A percentile compares a stretch with the other conserved stretches of the same genome.
Evolutionary conservation across 2,113 vertebrate species (phyloP).

Genomic region (Prunella himalayana): DNA sequence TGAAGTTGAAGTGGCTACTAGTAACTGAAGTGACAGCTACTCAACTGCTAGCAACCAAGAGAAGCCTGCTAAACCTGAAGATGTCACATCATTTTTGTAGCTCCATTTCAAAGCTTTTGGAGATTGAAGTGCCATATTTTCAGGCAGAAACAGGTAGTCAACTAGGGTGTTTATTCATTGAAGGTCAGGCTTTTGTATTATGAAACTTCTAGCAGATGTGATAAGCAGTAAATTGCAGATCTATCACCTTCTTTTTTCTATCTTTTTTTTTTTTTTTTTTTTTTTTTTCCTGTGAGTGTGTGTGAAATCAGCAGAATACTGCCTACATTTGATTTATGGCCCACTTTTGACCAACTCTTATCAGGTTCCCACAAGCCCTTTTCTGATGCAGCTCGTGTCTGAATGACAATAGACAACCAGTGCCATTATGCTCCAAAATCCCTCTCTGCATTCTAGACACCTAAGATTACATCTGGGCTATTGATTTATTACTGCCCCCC

Average conservation of each 20-base stretch:
- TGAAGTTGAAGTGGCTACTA: constrained; percentile 40
- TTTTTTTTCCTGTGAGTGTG: constrained; percentile 30
- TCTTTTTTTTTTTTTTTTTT: neutral
- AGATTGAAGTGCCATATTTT: constrained; percentile 43
- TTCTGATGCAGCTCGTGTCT: constrained; percentile 87
- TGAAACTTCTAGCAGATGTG: constrained; percentile 86
- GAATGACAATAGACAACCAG: constrained; percentile 95
- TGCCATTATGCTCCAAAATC: constrained; percentile 89
- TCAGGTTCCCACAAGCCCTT: constrained; percentile 91
- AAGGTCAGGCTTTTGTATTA: constrained; percentile 88
- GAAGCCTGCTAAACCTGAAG: constrained; percentile 38
- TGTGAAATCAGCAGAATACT: constrained; percentile 85
- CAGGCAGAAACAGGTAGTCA: constrained; percentile 69
- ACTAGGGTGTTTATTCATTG: constrained; percentile 76
- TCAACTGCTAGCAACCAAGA: neutral
- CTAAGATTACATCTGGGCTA: constrained; percentile 93
- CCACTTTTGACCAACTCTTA: constrained; percentile 91
- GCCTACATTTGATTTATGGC: constrained; percentile 90
- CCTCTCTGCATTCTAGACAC: constrained; percentile 91
- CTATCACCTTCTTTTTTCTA: constrained; percentile 73
- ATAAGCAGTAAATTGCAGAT: constrained; percentile 90
- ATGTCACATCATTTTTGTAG: constrained; percentile 17
- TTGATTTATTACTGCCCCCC: constrained; percentile 91
- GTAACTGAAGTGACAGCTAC: constrained; percentile 46
- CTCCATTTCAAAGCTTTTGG: neutral